Conservation (phyloP, 2,113 vertebrate species). For the Callorhinus ursinus region DNA sequence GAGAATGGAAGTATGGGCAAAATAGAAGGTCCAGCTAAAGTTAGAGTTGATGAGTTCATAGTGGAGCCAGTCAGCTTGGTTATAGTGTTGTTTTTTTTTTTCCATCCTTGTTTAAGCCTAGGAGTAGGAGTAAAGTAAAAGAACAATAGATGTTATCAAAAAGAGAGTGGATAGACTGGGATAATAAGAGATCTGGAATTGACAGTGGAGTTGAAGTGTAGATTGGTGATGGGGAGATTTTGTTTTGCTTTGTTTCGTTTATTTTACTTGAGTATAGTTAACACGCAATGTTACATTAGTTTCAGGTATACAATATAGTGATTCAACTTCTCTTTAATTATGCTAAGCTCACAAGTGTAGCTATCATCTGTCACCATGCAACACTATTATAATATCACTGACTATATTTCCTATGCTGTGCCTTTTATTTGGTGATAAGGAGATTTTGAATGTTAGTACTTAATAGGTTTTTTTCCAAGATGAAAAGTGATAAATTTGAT, state of each 20-base stretch:
- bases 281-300: not conserved
- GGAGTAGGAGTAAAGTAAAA: not conserved
- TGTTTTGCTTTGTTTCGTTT: not conserved
- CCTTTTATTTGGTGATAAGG: not conserved
- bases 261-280: not conserved
- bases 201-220: not conserved
- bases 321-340: not conserved
- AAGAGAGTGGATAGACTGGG: not conserved
- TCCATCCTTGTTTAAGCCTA: not conserved
- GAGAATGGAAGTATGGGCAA: not conserved
- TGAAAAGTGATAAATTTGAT: not conserved
- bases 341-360: not conserved
- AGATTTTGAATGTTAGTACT: not conserved
- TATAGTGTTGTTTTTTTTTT: not conserved
- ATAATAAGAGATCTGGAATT: not conserved
- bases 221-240: not conserved
- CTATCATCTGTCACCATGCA: not conserved
- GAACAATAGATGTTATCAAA: not conserved
- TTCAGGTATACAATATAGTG: not conserved
- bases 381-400: not conserved
- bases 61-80: not conserved
- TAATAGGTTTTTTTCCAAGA: not conserved
- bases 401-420: not conserved
- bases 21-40: not conserved
- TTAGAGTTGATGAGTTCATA: not conserved